Base-by-base conservation (phyloP, 1,140 invertebrate species). In the Sipha flava region DNA sequence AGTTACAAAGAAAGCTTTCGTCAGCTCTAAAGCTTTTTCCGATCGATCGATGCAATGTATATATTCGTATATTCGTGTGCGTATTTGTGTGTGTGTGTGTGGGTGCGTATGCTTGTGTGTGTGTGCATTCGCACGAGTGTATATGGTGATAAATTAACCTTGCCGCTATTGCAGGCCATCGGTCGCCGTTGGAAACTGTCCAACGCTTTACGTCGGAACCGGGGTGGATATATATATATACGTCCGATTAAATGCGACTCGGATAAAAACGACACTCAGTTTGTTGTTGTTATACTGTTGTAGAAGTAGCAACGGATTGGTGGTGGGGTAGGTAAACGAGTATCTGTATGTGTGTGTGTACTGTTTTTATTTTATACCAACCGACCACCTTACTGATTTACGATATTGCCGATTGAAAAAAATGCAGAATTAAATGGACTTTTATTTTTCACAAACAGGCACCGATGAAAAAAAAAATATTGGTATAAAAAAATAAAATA, bases 131-230 rank as follows among this genome's bases (percentile, higher is more conserved):
- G 66, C 54, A 31, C 7, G 29, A 10, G 49, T 26, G 49, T 59
- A 77, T 40, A 59, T 18, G 73, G 73, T 77, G 73, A 77, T 77
- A 77, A 77, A 77, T 77, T 77, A 77, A 77, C 73, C 34, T 40
- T 6, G 12, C 72, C 72, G 29, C 68, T 43, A 49, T 72, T 72
- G 68, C 26, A 49, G 72, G 47, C 47, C 72, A 37, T 75, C 49
- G 49, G 72, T 77, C 73, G 73, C 73, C 34, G 73, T 59, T 77
- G 73, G 73, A 77, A 77, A 57, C 73, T 59, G 73, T 77, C 73
- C 73, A 77, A 26, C 73, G 73, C 7, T 37, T 77, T 77, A 57
- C 52, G 73, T 70, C 14, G 21, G 52, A 23, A 3, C 7, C 23
- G 21, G 6, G 49, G 45, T 45, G 10, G 31, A 26, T 18, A 26